Base-by-base conservation (phyloP, 2,888 invertebrate genomes). In the Drosophila demipolita region DNA sequence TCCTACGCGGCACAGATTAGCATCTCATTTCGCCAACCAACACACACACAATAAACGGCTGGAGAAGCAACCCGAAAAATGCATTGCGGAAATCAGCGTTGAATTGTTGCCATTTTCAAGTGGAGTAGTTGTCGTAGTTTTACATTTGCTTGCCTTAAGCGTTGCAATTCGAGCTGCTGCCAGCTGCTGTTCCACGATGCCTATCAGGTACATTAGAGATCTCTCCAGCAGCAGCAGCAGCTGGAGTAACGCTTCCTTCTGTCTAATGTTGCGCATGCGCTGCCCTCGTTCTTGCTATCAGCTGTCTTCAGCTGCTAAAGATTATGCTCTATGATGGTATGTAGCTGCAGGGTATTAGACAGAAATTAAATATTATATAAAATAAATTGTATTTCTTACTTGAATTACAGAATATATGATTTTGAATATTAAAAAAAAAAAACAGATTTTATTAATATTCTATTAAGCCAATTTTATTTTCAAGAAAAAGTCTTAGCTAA, bases 71-170 rank as follows among this genome's bases (percentile, higher is more conserved):
- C 49, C 49, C 52, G 64, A 79, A 60, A 48, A 72, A 29, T 32
- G 54, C 68, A 32, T 45, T 73, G 76, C 79, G 77, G 77, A 79
- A 79, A 78, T 65, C 75, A 60, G 58, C 68, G 69, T 49, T 70
- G 70, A 78, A 78, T 74, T 67, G 78, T 70, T 68, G 80, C 67
- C 57, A 55, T 53, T 62, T 62, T 75, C 84, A 84, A 79, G 59
- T 82, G 71, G 59, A 82, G 82, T 67, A 81, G 55, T 32, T 15
- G 52, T 36, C 57, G 75, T 66, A 73, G 53, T n/a, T 29, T 35
- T 35, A 29, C 52, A 48, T 52, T 62, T 50, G 26, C 15, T 45
- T 58, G 70, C 61, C 58, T 60, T 52, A 36, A 71, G 66, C 58
- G 53, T 52, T 32, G 72, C 63, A 81, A 82, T 64, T 64, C 50